These are phyloP conservation scores for Psettodes erumei DNA, from an alignment of 2,113 vertebrate genomes.

Conservation along the genomic window DNA sequence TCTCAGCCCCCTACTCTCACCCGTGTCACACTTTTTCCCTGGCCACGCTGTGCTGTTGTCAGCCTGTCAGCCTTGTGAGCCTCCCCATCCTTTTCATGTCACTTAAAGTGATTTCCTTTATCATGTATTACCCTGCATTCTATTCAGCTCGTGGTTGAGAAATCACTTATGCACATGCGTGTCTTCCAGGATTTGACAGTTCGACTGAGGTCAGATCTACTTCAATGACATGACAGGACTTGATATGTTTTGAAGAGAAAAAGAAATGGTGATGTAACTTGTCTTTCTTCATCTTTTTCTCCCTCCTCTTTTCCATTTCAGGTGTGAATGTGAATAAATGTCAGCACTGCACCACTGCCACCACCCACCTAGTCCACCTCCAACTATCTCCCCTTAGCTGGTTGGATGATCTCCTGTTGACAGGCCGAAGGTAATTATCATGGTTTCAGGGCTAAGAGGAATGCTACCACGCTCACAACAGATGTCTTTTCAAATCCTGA, in stretches of 20 bases:
- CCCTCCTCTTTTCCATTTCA: conserved; percentile 48
- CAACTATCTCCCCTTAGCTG: conserved; percentile 44
- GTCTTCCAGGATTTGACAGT: neutral
- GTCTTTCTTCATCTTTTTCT: conserved; percentile 28
- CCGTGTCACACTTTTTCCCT: conserved; percentile 12
- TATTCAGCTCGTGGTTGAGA: conserved; percentile 20
- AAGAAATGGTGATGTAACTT: conserved; percentile 9
- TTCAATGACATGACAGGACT: conserved; percentile 8
- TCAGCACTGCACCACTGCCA: conserved; percentile 27
- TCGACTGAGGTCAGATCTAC: neutral
- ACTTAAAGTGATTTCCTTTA: conserved; percentile 49
- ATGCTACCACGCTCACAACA: conserved; percentile 65
- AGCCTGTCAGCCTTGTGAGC: conserved; percentile 33
- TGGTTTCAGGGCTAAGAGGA: conserved; percentile 67
- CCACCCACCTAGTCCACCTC: conserved; percentile 61
- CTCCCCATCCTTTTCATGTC: conserved; percentile 31
- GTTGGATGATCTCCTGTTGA: conserved; percentile 74
- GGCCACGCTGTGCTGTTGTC: conserved; percentile 23
- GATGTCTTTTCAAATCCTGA: conserved; percentile 61
- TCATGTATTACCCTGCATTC: conserved; percentile 7
- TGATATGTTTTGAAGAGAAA: conserved; percentile 12
- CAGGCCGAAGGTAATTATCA: conserved; percentile 75
- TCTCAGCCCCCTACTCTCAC: conserved; percentile 4
- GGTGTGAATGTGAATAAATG: conserved; percentile 37
- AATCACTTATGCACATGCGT: conserved; percentile 9